Percentiles rank a stretch among this genome's conserved stretches.
Evolutionary conservation across 2,113 vertebrate species (phyloP).

Genomic region (Nibea coibor): DNA sequence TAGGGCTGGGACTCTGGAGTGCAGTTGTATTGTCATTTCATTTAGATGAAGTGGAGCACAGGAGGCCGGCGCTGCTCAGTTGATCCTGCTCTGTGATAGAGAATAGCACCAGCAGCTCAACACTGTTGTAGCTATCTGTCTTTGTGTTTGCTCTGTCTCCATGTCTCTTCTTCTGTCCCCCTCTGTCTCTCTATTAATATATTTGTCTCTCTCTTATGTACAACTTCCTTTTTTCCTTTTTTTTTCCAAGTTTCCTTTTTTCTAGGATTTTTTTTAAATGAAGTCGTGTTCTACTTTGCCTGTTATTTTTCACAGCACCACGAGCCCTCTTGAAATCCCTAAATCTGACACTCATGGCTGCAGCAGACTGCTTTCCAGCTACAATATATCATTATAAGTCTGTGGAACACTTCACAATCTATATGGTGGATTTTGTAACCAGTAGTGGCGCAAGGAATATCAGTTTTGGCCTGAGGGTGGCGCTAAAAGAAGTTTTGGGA

Average conservation of each 20-base stretch:
- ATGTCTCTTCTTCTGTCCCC: conserved; percentile 31
- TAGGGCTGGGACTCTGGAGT: conserved; percentile 82
- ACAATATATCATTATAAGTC: not conserved
- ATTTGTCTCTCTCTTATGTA: conserved; percentile 40
- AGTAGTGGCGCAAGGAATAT: not conserved
- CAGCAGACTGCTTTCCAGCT: not conserved
- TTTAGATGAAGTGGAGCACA: conserved; percentile 71
- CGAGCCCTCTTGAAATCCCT: not conserved
- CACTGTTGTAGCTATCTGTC: conserved; percentile 20
- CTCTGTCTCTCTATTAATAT: conserved; percentile 23
- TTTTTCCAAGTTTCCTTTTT: not conserved
- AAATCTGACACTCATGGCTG: not conserved
- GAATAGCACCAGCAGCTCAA: conserved; percentile 37
- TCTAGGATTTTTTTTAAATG: not conserved
- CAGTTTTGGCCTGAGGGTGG: not conserved
- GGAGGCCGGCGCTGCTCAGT: conserved; percentile 3
- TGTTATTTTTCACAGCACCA: conserved; percentile 3
- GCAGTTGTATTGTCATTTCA: conserved; percentile 87
- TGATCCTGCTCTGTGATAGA: conserved; percentile 26
- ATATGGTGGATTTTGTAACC: not conserved
- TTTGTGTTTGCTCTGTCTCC: conserved; percentile 22
- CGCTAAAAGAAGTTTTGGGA: not conserved
- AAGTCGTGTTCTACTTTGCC: conserved; percentile 1
- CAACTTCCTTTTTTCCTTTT: no score
- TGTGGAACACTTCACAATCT: not conserved